These are phyloP conservation scores for Armadillidium nasatum DNA, from an alignment of 1,140 invertebrate species.

Conservation along the genomic window DNA sequence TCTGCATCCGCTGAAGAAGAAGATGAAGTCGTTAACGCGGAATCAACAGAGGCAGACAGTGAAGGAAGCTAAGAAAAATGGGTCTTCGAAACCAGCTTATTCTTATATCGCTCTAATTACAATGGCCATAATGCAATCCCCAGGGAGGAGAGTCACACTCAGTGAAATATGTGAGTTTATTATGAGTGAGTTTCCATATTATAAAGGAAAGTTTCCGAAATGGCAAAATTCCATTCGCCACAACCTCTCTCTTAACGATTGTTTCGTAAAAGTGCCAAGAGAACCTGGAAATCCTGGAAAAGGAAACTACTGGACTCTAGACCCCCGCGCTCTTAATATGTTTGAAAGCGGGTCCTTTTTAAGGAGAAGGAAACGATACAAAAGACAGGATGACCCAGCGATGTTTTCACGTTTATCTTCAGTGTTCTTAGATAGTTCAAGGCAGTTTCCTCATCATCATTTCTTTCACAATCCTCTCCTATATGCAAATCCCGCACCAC, in stretches of 20 bases:
- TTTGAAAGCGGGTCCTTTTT: constrained; percentile 99
- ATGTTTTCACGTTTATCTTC: constrained; percentile 37
- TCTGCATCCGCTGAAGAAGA: constrained; percentile 1
- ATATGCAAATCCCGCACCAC: constrained; percentile 34
- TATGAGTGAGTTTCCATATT: constrained; percentile 95
- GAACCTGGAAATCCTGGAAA: constrained; percentile 98
- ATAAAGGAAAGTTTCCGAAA: constrained; percentile 88
- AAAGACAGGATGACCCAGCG: constrained; percentile 55
- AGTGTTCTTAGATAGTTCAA: constrained; percentile 30
- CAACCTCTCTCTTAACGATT: constrained; percentile 96
- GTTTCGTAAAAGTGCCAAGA: constrained; percentile 96
- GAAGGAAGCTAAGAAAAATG: constrained; percentile 47
- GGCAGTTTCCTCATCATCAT: constrained; percentile 16
- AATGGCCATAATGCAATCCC: constrained; percentile 96
- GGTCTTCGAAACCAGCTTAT: constrained; percentile 86
- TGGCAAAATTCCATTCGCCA: constrained; percentile 97
- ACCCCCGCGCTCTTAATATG: constrained; percentile 96
- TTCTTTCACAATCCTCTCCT: constrained; percentile 39
- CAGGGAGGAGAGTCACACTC: constrained; percentile 90
- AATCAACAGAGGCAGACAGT: constrained; percentile 24
- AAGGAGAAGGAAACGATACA: constrained; percentile 88
- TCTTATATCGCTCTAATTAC: constrained; percentile 97
- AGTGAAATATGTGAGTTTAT: constrained; percentile 99
- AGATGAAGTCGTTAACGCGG: constrained; percentile 33
- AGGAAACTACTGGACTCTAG: constrained; percentile 98